phyloP scores from a whole-genome alignment of 1,140 invertebrate genomes.

The Drosophila teissieri region DNA sequence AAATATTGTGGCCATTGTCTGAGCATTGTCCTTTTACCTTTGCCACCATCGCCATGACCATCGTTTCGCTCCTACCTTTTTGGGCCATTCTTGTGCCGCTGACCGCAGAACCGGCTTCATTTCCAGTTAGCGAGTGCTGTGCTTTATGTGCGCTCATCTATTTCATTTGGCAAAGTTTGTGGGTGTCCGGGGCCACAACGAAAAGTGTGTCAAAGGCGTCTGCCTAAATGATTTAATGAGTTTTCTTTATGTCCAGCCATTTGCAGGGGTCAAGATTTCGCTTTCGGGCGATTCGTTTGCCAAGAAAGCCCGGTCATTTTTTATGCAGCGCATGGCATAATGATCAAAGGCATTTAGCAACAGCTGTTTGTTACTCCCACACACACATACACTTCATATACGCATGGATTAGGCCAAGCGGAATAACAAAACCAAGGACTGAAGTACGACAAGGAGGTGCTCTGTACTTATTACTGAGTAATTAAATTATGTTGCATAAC shows the following conservation, averaged over 20 bases:
- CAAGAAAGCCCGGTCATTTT: conserved; percentile 45
- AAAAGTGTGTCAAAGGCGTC: conserved; percentile 57
- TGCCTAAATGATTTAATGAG: conserved; percentile 73
- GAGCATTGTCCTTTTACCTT: conserved; percentile 63
- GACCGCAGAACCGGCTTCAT: conserved; percentile 25
- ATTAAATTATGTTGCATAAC: conserved; percentile 14
- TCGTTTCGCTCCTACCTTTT: conserved; percentile 13
- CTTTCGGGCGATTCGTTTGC: conserved; percentile 36
- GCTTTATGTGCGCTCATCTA: conserved; percentile 62
- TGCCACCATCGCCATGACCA: conserved; percentile 29
- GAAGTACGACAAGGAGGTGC: conserved; percentile 12
- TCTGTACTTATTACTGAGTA: conserved; percentile 4
- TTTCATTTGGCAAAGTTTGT: conserved; percentile 27
- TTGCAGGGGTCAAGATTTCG: conserved; percentile 39
- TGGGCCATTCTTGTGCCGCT: conserved; percentile 15
- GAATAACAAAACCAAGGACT: conserved; percentile 16
- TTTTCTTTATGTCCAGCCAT: conserved; percentile 61
- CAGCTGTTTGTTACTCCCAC: conserved; percentile 57
- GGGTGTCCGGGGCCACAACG: conserved; percentile 1
- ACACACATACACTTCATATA: neutral
- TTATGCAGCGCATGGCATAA: conserved; percentile 57
- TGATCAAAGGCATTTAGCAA: conserved; percentile 68
- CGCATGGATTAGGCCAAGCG: conserved; percentile 31
- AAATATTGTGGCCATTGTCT: conserved; percentile 64
- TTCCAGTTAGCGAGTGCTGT: conserved; percentile 36